Percentiles rank a stretch among this genome's conserved stretches.
These are phyloP conservation scores for Neodiprion pinetum DNA, from an alignment of 1,140 invertebrate genomes.

Conservation along the genomic window DNA sequence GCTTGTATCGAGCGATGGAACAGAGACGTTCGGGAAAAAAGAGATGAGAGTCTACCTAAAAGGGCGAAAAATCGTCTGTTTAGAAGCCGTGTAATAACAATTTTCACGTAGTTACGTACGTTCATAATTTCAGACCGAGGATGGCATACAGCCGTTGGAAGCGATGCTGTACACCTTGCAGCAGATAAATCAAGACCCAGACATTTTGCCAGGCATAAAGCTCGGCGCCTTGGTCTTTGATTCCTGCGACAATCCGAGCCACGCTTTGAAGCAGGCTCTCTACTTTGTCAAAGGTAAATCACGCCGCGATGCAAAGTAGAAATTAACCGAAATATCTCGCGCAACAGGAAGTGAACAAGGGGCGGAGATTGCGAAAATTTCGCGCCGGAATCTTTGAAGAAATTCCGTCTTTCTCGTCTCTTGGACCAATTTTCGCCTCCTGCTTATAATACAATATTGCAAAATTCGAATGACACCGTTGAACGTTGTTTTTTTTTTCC, in stretches of 20 bases:
- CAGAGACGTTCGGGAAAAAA: slow-evolving; percentile 4
- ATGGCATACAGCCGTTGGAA: slow-evolving; percentile 66
- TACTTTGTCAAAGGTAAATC: slow-evolving; percentile 64
- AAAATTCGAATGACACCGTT: no score
- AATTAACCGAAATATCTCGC: no score
- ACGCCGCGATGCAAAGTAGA: no score
- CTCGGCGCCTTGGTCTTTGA: slow-evolving; percentile 64
- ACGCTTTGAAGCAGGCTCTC: slow-evolving; percentile 64
- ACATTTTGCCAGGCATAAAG: slow-evolving; percentile 61
- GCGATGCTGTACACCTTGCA: slow-evolving; percentile 65
- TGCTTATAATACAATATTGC: no score
- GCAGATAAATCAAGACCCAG: slow-evolving; percentile 61
- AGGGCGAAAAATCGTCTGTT: slow-evolving; percentile 9
- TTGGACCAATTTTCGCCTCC: no score
- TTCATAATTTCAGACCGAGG: slow-evolving; percentile 41
- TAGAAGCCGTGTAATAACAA: neutral
- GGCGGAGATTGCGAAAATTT: no score
- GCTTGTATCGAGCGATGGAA: neutral
- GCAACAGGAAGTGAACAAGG: no score
- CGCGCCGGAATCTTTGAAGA: no score
- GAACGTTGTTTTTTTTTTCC: no score
- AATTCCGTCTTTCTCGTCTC: no score
- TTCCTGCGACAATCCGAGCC: slow-evolving; percentile 61
- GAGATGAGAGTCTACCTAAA: neutral
- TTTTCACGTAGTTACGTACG: no score